Base-by-base conservation (phyloP, 1,140 invertebrate species). In the Acromyrmex charruanus region DNA sequence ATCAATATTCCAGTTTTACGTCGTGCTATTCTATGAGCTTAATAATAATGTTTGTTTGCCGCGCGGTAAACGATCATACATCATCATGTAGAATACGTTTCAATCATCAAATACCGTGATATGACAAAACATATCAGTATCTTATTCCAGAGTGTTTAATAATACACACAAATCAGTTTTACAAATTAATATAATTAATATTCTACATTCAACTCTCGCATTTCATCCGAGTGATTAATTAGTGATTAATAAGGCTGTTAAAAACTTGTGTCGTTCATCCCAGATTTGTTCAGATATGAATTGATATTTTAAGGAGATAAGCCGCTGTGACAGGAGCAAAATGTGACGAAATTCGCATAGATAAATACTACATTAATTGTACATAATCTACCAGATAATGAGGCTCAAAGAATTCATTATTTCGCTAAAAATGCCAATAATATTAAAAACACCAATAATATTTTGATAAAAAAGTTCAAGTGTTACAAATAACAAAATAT, bases 1-100 rank as follows among this genome's bases (percentile, higher is more conserved):
- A 58, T 71, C 66, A 81, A 71, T 81, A 81, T 81, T 81, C 51
- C 65, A 71, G 21, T 59, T 81, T 81, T 58, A 58, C 49, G 4
- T 58, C 21, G n/a, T 21, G 28, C 63, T 21, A 81, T 55, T 71
- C 31, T 44, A 59, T 7, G 21, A 18, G 44, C 25, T 80, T 44
- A 81, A 69, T 81, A 58, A 58, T 58, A 68, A 71, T 44, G 79
- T 81, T 81, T 71, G 18, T 71, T 44, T 55, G 25, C 7, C 77
- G 31, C 51, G n/a, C 14, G 65, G 16, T 25, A 58, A 71, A 81
- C 65, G 51, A 81, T 81, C 16, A 35, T 58, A 58, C 66, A 58
- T 69, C 65, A 81, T 71, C 66, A 12, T 35, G 28, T 51, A 28
- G 35, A 71, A 51, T 18, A 49, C 25, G 18, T 75, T 72, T 49